A percentile compares a stretch with the other conserved stretches of the same genome.
Evolutionary conservation across 2,113 vertebrate species (phyloP).

Genomic region (Cisticola juncidis): DNA sequence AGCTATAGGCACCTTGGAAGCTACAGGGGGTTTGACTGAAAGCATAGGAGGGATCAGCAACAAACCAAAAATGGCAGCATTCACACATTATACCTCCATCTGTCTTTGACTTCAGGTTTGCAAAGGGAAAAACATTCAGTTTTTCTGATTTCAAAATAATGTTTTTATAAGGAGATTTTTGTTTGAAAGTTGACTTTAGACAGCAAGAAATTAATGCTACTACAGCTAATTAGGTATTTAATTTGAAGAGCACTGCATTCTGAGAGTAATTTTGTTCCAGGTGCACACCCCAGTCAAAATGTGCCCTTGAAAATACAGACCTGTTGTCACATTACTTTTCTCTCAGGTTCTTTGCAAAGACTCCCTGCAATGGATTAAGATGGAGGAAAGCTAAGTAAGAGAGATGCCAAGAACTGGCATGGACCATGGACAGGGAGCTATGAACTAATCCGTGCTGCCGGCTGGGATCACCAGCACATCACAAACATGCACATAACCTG

Average conservation of each 20-base stretch:
- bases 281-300: background rate
- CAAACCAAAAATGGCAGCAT: background rate
- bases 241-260: background rate
- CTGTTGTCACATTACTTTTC: background rate
- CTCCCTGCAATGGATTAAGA: background rate
- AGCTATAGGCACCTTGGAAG: background rate
- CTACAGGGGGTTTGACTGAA: fast-evolving
- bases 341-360: background rate
- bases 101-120: background rate
- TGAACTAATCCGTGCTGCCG: fast-evolving
- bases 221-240: background rate
- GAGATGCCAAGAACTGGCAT: background rate
- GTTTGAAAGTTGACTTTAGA: background rate
- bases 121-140: background rate
- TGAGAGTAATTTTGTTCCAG: background rate
- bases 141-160: background rate
- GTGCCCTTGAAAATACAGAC: background rate
- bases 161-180: background rate
- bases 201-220: background rate
- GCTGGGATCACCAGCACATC: background rate
- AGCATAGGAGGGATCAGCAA: background rate
- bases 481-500: background rate
- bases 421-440: background rate
- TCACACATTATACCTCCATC: background rate
- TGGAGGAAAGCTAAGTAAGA: background rate